Percentiles rank a stretch among this genome's conserved stretches.
phyloP scores from a whole-genome alignment of 2,888 invertebrate species.

The Epirrita christyi region DNA sequence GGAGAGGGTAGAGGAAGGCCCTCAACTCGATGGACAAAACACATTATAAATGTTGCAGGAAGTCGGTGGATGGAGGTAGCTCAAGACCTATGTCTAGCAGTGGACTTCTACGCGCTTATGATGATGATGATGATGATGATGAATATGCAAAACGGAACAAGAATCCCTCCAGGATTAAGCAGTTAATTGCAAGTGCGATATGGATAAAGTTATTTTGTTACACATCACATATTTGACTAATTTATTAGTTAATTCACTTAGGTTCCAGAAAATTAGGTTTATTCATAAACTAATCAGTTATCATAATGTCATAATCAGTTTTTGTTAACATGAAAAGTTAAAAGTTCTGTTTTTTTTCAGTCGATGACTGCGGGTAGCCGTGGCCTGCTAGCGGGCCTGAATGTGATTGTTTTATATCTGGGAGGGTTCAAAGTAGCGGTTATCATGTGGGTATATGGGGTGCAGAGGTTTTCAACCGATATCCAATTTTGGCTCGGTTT shows the following conservation, averaged over 20 bases:
- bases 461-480: conserved; percentile 62
- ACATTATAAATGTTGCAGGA: too few species aligned
- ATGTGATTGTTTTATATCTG: conserved; percentile 52
- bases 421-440: conserved; percentile 59
- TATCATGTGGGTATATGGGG: conserved; percentile 71
- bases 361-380: conserved; percentile 34
- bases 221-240: too few species aligned
- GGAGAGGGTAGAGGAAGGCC: too few species aligned
- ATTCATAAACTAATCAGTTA: too few species aligned
- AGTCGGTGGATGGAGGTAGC: too few species aligned
- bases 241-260: too few species aligned
- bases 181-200: neutral
- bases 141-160: neutral
- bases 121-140: too few species aligned
- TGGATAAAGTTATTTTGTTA: neutral
- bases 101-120: too few species aligned
- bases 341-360: conserved; percentile 44
- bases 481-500: conserved; percentile 72
- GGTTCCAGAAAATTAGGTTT: too few species aligned
- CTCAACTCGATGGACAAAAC: too few species aligned
- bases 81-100: too few species aligned
- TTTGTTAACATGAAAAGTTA: conserved; percentile 8
- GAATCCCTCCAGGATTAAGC: neutral
- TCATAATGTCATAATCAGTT: too few species aligned
- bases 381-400: conserved; percentile 49